Percentiles rank a stretch among this genome's conserved stretches.
Conservation (phyloP, 2,797 vertebrate species). For the Brachymystax lenok region DNA sequence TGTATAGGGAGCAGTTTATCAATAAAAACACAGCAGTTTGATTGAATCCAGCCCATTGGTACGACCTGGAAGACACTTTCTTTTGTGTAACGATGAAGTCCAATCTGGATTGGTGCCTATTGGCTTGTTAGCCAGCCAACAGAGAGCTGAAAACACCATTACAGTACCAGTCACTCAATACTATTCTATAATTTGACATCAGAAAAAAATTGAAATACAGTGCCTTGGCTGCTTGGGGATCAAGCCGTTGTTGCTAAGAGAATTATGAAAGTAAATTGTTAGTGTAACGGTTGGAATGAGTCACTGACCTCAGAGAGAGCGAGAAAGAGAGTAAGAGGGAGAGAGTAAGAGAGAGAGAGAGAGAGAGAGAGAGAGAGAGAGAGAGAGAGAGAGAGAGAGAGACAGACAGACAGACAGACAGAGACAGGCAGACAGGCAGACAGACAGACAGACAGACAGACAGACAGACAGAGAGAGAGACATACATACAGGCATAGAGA, state of each 20-base stretch:
- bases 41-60: background rate
- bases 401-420: background rate
- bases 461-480: background rate
- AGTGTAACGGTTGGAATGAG: background rate
- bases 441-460: too few relatives aligned
- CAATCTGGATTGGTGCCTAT: background rate
- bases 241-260: constrained; percentile 7
- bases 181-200: background rate
- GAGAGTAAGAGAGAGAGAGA: constrained; percentile 17
- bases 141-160: background rate
- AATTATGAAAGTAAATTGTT: too few relatives aligned
- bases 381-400: background rate
- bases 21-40: background rate
- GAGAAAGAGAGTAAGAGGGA: constrained; percentile 1
- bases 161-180: background rate
- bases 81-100: background rate
- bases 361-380: constrained; percentile 6
- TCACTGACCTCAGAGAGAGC: background rate
- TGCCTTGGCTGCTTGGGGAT: background rate
- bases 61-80: background rate
- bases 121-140: background rate
- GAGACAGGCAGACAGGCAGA: too few relatives aligned
- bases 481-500: background rate
- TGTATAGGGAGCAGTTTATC: background rate
- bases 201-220: background rate